phyloP scores from a whole-genome alignment of 2,797 vertebrate genomes.

The Urocyon cinereoargenteus region DNA sequence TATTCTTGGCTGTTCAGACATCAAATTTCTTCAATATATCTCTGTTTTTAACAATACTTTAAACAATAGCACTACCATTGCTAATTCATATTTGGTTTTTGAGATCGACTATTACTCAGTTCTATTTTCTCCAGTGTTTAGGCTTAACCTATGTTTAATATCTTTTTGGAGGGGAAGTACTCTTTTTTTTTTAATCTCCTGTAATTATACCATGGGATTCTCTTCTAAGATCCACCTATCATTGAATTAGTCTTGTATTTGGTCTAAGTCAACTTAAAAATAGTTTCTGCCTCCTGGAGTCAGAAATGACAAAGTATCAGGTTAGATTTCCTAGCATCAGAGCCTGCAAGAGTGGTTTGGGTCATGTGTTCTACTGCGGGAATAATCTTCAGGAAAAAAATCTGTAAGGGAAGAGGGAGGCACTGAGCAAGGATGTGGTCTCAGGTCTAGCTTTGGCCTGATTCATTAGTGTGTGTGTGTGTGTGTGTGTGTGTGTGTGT shows the following conservation, averaged over 20 bases:
- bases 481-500: neutral
- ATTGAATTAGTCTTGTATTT: neutral
- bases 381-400: neutral
- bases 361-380: neutral
- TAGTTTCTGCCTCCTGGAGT: neutral
- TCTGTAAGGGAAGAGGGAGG: neutral
- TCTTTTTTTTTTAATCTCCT: neutral
- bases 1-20: neutral
- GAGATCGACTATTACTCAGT: neutral
- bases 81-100: conserved; percentile 1
- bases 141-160: neutral
- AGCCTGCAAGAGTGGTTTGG: neutral
- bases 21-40: neutral
- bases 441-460: neutral
- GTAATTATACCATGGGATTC: neutral
- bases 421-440: neutral
- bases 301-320: neutral
- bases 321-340: neutral
- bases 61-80: neutral
- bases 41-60: conserved; percentile 14
- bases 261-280: neutral
- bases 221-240: neutral
- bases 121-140: neutral
- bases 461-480: neutral
- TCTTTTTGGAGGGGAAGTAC: neutral